A percentile compares a stretch with the other conserved stretches of the same genome.
Conservation (phyloP, 1,140 invertebrate species). For the Meteorus sp. region DNA sequence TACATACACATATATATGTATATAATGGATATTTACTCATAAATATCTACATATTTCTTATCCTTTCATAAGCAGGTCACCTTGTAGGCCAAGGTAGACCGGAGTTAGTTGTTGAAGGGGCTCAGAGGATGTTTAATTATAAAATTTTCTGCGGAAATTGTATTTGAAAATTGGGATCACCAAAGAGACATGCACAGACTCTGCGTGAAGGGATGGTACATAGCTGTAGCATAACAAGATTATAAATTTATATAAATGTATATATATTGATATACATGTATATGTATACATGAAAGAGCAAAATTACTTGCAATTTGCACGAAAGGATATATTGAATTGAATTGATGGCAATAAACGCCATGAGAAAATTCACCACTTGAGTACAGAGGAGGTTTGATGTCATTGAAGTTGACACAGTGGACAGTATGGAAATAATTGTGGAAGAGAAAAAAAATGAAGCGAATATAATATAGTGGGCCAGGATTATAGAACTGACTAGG, state of each 20-base stretch:
- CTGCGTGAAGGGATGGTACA: not conserved
- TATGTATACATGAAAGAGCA: too few relatives aligned
- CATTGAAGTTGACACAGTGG: not conserved
- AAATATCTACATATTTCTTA: not conserved
- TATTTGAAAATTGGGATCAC: conserved; percentile 20
- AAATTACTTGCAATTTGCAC: too few relatives aligned
- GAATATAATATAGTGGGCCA: not conserved
- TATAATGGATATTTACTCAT: conserved; percentile 30
- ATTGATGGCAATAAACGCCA: too few relatives aligned
- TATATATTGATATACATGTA: too few relatives aligned
- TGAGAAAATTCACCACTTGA: too few relatives aligned
- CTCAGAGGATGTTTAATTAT: not conserved
- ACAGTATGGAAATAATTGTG: not conserved
- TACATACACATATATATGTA: conserved; percentile 27
- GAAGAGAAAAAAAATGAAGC: not conserved
- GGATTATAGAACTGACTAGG: conserved; percentile 7
- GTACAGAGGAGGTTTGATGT: too few relatives aligned
- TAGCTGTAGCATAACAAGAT: not conserved
- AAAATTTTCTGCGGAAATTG: conserved; percentile 11
- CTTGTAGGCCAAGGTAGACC: conserved; percentile 13
- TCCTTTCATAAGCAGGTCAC: not conserved
- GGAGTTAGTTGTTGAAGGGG: conserved; percentile 1
- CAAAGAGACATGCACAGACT: conserved; percentile 34
- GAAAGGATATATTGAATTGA: too few relatives aligned
- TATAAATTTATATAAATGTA: too few relatives aligned